phyloP scores from a whole-genome alignment of 2,797 vertebrate genomes.

The Schizopygopsis malacanthus region DNA sequence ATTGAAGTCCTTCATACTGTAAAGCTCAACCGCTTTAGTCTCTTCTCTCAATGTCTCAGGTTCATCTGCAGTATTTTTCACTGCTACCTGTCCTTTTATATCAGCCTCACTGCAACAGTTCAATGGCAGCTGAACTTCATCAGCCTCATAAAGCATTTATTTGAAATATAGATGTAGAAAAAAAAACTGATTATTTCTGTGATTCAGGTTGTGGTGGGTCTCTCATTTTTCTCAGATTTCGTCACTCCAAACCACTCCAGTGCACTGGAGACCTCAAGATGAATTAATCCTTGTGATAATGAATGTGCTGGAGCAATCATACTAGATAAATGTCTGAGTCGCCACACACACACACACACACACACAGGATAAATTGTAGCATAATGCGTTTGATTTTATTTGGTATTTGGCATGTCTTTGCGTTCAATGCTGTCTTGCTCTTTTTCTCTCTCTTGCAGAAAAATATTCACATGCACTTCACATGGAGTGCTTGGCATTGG shows the following conservation, averaged over 20 bases:
- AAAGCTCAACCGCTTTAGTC: constrained; percentile 7
- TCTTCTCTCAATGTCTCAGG: constrained; percentile 20
- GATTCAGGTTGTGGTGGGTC: constrained; percentile 9
- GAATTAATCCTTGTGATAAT: constrained; percentile 43
- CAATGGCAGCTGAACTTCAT: constrained; percentile 7
- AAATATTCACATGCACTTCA: constrained; percentile 16
- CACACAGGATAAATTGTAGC: constrained; percentile 15
- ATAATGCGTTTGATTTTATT: constrained; percentile 12
- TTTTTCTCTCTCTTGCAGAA: not conserved
- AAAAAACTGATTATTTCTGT: constrained; percentile 12
- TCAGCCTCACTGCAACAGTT: constrained; percentile 26
- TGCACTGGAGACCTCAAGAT: constrained; percentile 38
- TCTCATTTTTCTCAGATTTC: constrained; percentile 24
- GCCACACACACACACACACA: too few relatives aligned
- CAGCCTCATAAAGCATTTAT: constrained; percentile 23
- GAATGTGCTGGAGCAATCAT: constrained; percentile 31
- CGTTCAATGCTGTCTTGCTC: not conserved
- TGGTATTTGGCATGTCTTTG: constrained; percentile 24
- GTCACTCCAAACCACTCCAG: constrained; percentile 32
- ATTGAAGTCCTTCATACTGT: constrained; percentile 24
- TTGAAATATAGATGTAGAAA: constrained; percentile 5
- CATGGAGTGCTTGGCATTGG: constrained; percentile 38
- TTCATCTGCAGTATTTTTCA: constrained; percentile 25
- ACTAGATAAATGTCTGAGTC: constrained; percentile 19
- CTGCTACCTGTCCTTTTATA: constrained; percentile 35